Base-by-base conservation (phyloP, 2,113 vertebrate genomes). In the Nothobranchius kuhntae region DNA sequence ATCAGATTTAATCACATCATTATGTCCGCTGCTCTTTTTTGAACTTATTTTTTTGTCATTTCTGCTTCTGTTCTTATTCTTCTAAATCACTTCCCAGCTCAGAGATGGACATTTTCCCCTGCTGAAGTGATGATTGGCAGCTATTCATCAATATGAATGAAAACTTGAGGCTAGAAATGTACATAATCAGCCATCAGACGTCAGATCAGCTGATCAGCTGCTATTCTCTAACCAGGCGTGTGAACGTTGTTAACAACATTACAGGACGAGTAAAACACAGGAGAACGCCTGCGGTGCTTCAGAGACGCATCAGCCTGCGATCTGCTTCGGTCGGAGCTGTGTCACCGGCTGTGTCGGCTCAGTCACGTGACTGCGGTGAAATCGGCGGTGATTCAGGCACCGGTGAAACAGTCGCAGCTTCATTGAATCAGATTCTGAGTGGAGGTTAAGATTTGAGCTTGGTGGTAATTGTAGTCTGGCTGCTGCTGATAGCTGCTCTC, bases 401-500 rank as follows among this genome's bases (percentile, higher is more conserved):
- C 46, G 3, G 54, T 24, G 26, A 45, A 6, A n/a, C 73, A 24
- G 57, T 7, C 21, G 6, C 52, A 6, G 56, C 8, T 6, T 26
- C 46, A 45, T 51, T 44, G 24, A 73, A 24, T 50, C 68, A 58
- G 53, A 46, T 44, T 13, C 21, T 48, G 11, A 61, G 57, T 35
- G 11, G 36, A 76, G 70, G 65, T 55, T 53, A 35, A 71, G 13
- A 58, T 64, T 40, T 60, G 58, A 65, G 53, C 61, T 51, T 42
- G 53, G 30, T 52, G 68, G 77, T 78, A 71, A 73, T 65, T 67
- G 68, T 73, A n/a, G 55, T 75, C 65, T 73, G 17, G 65, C 66
- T 69, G 63, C 55, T 63, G 73, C 73, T 75, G 73, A 69, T 62
- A 10, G 78, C 60, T 35, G 62, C 62, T 66, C 63, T 86, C 84